Conservation (phyloP, 2,797 vertebrate genomes). For the Lepidocolaptes lacrymiger region DNA sequence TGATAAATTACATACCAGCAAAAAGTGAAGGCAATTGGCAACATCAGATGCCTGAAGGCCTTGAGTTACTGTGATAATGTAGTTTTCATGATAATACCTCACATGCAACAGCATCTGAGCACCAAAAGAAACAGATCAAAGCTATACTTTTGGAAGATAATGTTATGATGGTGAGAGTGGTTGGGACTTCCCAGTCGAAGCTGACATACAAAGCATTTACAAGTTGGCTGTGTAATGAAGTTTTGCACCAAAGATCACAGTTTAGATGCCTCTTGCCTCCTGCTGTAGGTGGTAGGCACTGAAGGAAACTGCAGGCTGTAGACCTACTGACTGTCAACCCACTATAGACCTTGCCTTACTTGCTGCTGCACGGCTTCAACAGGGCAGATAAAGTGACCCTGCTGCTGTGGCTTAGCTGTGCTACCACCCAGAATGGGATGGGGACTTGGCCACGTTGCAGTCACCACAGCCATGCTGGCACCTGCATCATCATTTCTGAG, state of each 20-base stretch:
- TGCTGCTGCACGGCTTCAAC: not conserved
- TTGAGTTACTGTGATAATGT: slow-evolving; percentile 66
- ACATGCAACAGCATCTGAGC: slow-evolving; percentile 16
- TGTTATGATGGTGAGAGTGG: not conserved
- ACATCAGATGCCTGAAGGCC: slow-evolving; percentile 70
- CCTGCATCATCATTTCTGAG: not conserved
- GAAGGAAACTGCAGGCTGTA: not conserved
- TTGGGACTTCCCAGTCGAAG: not conserved
- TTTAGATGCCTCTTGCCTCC: not conserved
- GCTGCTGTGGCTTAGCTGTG: not conserved
- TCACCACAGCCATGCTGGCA: not conserved
- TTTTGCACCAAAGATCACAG: not conserved
- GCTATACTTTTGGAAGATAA: slow-evolving; percentile 27
- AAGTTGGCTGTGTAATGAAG: not conserved
- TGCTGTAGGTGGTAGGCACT: not conserved
- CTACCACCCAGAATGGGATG: not conserved
- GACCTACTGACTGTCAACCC: not conserved
- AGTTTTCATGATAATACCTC: slow-evolving; percentile 62
- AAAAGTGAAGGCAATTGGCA: slow-evolving; percentile 73
- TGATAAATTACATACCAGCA: slow-evolving; percentile 77
- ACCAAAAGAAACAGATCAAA: slow-evolving; percentile 58
- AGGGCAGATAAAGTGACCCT: not conserved
- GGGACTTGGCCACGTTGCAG: rapidly evolving
- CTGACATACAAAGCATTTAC: not conserved
- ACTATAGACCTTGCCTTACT: rapidly evolving